Conservation (phyloP, 2,888 invertebrate species). For the Tupiocoris notatus region DNA sequence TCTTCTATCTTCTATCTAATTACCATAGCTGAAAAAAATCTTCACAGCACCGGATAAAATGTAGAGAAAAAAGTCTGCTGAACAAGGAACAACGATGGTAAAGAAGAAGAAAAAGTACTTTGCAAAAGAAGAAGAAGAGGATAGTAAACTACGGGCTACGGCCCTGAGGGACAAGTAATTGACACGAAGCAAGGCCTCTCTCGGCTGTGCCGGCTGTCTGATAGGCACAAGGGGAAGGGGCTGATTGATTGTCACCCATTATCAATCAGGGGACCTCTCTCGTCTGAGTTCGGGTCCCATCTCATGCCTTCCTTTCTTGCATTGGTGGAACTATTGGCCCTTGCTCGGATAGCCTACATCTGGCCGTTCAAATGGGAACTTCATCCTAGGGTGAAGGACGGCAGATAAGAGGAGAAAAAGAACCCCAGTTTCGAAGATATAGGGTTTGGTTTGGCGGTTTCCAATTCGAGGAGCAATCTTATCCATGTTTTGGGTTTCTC, state of each 20-base stretch:
- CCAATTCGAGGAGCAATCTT: background rate
- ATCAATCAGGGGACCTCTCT: slow-evolving; percentile 22
- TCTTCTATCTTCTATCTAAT: too few species aligned
- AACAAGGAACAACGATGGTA: background rate
- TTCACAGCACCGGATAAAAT: too few species aligned
- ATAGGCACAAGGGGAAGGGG: background rate
- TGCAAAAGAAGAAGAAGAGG: background rate
- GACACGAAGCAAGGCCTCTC: background rate
- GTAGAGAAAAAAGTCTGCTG: background rate
- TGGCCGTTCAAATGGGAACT: background rate
- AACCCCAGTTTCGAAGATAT: background rate
- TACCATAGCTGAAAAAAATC: background rate
- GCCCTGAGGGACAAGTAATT: background rate
- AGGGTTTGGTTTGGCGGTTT: background rate
- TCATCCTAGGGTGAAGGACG: background rate
- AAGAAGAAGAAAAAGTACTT: too few species aligned
- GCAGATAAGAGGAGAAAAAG: background rate
- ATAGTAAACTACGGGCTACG: background rate
- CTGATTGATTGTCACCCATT: slow-evolving; percentile 38
- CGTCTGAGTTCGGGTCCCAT: slow-evolving; percentile 14
- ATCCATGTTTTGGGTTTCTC: too few species aligned
- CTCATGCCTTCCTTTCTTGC: background rate
- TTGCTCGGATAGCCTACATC: background rate
- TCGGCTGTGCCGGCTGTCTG: background rate
- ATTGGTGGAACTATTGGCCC: background rate